Conservation (phyloP, 2,113 vertebrate species). For the Xenopus borealis region DNA sequence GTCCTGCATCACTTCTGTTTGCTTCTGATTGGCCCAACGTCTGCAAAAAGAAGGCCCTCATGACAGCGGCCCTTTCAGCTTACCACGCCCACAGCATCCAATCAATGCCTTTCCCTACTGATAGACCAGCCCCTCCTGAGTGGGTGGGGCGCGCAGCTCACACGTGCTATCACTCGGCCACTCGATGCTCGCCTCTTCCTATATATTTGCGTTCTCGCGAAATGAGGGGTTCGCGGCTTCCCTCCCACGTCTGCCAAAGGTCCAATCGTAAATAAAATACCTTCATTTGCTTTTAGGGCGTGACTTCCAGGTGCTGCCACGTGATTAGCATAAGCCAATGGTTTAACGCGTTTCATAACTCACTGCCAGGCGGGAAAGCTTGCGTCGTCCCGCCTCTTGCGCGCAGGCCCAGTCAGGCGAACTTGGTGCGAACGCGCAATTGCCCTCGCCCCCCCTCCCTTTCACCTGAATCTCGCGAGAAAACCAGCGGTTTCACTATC, state of each 20-base stretch:
- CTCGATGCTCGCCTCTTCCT: no score
- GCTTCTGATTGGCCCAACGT: neutral
- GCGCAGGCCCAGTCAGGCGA: neutral
- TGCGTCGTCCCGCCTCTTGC: neutral
- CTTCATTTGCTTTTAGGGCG: constrained; percentile 9
- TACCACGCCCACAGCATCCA: no score
- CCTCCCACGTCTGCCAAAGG: neutral
- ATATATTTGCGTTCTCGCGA: neutral
- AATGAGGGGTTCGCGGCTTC: neutral
- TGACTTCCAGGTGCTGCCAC: constrained; percentile 39
- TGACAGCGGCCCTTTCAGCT: neutral
- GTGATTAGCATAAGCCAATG: constrained; percentile 50
- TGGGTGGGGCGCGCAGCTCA: neutral
- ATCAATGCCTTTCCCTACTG: neutral
- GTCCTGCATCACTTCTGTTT: neutral
- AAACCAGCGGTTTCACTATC: constrained; percentile 66
- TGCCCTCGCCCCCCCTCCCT: neutral
- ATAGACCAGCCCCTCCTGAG: neutral
- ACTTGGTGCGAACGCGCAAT: constrained; percentile 25
- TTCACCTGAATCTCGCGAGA: constrained; percentile 64
- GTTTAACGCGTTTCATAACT: constrained; percentile 36
- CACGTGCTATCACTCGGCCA: no score
- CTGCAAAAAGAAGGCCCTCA: neutral
- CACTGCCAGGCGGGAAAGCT: constrained; percentile 29
- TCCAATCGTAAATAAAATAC: neutral